Percentiles rank a stretch among this genome's conserved stretches.
Conservation (phyloP, 2,797 vertebrate genomes). For the Urocyon cinereoargenteus region DNA sequence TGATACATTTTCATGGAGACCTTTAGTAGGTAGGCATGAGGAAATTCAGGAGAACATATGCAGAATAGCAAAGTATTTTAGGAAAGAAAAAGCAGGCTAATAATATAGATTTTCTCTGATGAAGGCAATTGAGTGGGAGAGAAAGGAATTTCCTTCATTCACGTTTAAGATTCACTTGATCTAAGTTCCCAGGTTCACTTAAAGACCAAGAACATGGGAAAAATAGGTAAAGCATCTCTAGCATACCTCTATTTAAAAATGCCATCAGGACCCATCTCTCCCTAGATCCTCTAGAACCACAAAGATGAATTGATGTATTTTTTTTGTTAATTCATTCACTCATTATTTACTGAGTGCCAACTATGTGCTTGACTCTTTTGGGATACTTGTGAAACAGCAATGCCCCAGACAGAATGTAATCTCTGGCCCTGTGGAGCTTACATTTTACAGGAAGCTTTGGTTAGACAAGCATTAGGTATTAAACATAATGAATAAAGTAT, state of each 20-base stretch:
- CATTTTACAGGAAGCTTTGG: background rate
- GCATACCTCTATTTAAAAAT: background rate
- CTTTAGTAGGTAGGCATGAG: background rate
- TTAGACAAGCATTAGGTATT: background rate
- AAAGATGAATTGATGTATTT: background rate
- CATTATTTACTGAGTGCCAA: background rate
- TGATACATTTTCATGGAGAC: constrained; percentile 4
- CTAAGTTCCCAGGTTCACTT: background rate
- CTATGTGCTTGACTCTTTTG: background rate
- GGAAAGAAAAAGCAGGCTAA: background rate
- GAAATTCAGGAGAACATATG: background rate
- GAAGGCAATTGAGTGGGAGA: background rate
- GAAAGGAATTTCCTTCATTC: background rate
- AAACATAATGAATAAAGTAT: constrained; percentile 6
- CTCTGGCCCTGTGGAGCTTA: background rate
- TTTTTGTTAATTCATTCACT: background rate
- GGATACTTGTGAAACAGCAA: background rate
- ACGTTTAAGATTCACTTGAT: background rate
- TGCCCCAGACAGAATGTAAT: background rate
- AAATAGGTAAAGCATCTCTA: background rate
- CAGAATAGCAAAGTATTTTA: background rate
- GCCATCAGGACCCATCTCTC: background rate
- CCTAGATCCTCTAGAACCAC: background rate
- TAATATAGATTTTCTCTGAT: background rate
- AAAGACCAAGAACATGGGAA: background rate